Evolutionary conservation across 2,113 vertebrate species (phyloP).

Genomic region (Cochlearius cochlearius): DNA sequence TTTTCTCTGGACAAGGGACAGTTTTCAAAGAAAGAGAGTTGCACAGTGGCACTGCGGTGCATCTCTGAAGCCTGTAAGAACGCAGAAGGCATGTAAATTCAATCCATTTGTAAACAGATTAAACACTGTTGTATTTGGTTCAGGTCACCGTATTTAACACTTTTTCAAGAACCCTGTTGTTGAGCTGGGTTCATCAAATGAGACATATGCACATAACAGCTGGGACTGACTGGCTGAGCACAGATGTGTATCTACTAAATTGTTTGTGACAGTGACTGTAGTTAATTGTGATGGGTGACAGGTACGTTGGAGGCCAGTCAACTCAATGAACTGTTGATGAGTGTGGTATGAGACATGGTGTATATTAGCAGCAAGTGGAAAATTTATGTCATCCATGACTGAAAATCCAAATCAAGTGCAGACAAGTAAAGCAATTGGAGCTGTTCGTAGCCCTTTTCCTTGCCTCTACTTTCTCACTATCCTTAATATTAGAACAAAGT

Average conservation of each 20-base stretch:
- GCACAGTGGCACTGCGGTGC: background rate
- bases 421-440: background rate
- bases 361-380: slow-evolving; percentile 8
- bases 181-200: slow-evolving; percentile 23
- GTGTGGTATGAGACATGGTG: background rate
- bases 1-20: background rate
- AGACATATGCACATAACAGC: slow-evolving; percentile 2
- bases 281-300: slow-evolving; percentile 61
- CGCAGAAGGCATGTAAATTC: background rate
- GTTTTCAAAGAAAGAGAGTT: background rate
- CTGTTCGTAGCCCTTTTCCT: background rate
- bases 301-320: slow-evolving; percentile 26
- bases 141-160: background rate
- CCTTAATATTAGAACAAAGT: background rate
- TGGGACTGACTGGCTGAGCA: slow-evolving; percentile 17
- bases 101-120: background rate
- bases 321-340: slow-evolving; percentile 21
- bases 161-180: background rate
- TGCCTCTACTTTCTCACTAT: background rate
- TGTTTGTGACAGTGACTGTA: slow-evolving; percentile 40
- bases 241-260: slow-evolving; percentile 34
- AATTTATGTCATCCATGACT: background rate
- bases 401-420: slow-evolving; percentile 3
- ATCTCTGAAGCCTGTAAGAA: background rate
- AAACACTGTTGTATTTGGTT: background rate